Evolutionary conservation across 2,113 vertebrate genomes (phyloP).

Genomic region (Bothrops jararaca): DNA sequence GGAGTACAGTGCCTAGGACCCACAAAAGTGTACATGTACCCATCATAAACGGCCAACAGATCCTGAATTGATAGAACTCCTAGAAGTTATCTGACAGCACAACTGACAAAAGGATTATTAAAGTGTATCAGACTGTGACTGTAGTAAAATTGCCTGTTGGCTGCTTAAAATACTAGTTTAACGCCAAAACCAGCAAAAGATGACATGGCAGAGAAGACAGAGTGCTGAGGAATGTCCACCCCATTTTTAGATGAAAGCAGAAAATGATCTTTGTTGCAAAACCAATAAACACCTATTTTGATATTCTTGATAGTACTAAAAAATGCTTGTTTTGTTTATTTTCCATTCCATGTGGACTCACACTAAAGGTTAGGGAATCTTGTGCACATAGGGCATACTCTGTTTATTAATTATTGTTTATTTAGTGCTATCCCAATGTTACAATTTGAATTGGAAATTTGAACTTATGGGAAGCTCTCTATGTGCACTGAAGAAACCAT

Average conservation of each 20-base stretch:
- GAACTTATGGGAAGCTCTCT: not conserved
- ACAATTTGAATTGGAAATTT: not conserved
- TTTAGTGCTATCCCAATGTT: not conserved
- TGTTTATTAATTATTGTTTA: not conserved
- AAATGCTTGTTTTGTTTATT: not conserved
- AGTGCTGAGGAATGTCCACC: not conserved
- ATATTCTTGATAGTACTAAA: not conserved
- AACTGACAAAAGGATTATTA: not conserved
- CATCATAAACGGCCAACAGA: not conserved
- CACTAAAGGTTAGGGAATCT: not conserved
- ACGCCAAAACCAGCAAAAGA: not conserved
- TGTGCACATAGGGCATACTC: not conserved
- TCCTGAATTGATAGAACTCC: not conserved
- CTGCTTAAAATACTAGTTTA: not conserved
- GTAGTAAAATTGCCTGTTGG: not conserved
- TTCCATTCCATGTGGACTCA: not conserved
- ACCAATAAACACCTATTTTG: not conserved
- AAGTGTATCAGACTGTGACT: not conserved
- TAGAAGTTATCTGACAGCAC: not conserved
- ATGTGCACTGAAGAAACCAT: not conserved
- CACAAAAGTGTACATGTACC: not conserved
- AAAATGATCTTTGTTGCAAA: not conserved
- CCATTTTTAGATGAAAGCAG: not conserved
- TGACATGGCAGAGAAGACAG: not conserved
- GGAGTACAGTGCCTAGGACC: not conserved